Evolutionary conservation across 2,888 invertebrate genomes (phyloP), one percentile per base, ranked within the genome.

Genomic region (Adelognathus sp.): DNA sequence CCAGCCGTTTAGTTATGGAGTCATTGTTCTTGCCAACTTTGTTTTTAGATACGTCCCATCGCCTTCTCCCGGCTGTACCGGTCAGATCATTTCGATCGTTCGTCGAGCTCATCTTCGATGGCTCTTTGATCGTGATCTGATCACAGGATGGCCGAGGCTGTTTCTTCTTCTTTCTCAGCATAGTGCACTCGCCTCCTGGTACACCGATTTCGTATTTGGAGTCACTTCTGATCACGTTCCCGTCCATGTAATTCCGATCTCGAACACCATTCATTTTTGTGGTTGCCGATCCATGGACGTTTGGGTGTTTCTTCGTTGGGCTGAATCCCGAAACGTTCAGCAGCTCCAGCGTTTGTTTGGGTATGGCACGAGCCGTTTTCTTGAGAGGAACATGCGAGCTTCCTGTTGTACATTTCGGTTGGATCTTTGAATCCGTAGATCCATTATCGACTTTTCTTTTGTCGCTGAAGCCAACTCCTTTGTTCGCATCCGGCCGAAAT

Each of bases 1-100:
- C 88, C 2, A 90, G 76, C 7, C 91, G 83, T 60, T 90, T 89
- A 0, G 90, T 85, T 29, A 91, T 89, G 11, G 90, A 90, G 69
- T 90, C 90, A 76, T 88, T 88, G 7, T 86, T 85, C 24, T 88
- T 89, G 21, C 90, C 88, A 1, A 84, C 76, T 56, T 86, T 88
- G n/a, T 86, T 84, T 11, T 85, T 86, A 1, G 86, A 82, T 3
- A 83, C 79, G 14, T 81, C 82, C 88, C 88, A 88, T 31, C 85
- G 84, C 11, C 86, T 82, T 67, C 82, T 83, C 0, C 71, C 80
- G 24, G 74, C 79, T 9, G 84, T 84, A 1, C 81, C 84, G 21
- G 81, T 83, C 14, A 82, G 54, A 72, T 83, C 81, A 29, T 74
- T 70, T 1, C 60, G 66, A 27, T 79, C 75, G 31, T 71, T 75